Conservation (phyloP, 2,113 vertebrate genomes). For the Nicator chloris region DNA sequence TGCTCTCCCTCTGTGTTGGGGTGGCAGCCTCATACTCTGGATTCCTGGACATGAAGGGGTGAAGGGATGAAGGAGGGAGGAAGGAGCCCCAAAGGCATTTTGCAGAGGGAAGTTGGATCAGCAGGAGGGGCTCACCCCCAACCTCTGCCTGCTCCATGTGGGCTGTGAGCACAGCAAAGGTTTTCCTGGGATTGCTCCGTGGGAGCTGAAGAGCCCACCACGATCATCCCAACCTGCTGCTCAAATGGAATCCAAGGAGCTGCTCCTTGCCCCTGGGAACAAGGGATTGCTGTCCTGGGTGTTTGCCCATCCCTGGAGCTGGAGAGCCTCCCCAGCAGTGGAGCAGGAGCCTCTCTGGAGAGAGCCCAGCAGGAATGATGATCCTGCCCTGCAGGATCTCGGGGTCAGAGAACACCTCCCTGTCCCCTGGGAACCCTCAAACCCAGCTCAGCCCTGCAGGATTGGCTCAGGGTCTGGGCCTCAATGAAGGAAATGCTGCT, state of each 20-base stretch:
- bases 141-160: accelerated
- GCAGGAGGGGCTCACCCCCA: background rate
- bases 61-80: background rate
- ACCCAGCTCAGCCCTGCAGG: background rate
- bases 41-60: background rate
- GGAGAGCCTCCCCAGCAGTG: background rate
- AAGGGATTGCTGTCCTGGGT: background rate
- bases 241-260: background rate
- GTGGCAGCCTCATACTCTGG: background rate
- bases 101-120: background rate
- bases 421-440: background rate
- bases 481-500: background rate
- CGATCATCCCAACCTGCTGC: background rate
- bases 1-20: accelerated
- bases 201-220: background rate
- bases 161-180: background rate
- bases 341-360: background rate
- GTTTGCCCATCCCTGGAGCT: background rate
- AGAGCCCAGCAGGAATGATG: background rate
- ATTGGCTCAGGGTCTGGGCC: background rate
- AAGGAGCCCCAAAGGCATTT: background rate
- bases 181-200: accelerated
- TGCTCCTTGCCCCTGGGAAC: background rate
- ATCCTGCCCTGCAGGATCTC: background rate
- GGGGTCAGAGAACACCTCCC: background rate